Conservation (phyloP, 2,888 invertebrate genomes). For the Rhagonycha fulva region DNA sequence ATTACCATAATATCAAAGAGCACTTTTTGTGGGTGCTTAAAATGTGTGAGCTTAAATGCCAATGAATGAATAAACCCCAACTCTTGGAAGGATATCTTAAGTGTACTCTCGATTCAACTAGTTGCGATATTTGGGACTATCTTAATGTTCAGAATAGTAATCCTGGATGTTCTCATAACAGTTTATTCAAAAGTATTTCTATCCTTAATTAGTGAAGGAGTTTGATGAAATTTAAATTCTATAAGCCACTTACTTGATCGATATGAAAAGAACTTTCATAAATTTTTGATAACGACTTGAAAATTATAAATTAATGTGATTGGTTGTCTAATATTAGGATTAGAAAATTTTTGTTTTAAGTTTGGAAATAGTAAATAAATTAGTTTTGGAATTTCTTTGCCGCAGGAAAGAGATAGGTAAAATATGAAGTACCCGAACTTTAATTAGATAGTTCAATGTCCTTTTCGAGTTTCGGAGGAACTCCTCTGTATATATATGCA, state of each 20-base stretch:
- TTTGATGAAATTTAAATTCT: neutral
- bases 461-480: constrained; percentile 31
- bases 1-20: no score
- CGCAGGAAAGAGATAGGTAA: neutral
- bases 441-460: constrained; percentile 33
- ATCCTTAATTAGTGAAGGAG: neutral
- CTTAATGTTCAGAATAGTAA: neutral
- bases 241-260: neutral
- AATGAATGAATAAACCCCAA: neutral
- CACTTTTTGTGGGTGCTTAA: neutral
- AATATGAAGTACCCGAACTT: constrained; percentile 29
- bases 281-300: neutral
- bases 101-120: neutral
- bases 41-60: neutral
- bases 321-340: neutral
- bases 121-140: neutral
- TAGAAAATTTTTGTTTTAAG: neutral
- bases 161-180: neutral
- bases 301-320: neutral
- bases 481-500: constrained; percentile 39
- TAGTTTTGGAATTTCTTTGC: neutral
- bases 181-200: neutral
- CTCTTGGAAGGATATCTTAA: neutral
- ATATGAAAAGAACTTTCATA: neutral
- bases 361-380: neutral